These are phyloP conservation scores for Scolopax bukidnonensis DNA, from an alignment of 2,797 vertebrate species.

Conservation along the genomic window DNA sequence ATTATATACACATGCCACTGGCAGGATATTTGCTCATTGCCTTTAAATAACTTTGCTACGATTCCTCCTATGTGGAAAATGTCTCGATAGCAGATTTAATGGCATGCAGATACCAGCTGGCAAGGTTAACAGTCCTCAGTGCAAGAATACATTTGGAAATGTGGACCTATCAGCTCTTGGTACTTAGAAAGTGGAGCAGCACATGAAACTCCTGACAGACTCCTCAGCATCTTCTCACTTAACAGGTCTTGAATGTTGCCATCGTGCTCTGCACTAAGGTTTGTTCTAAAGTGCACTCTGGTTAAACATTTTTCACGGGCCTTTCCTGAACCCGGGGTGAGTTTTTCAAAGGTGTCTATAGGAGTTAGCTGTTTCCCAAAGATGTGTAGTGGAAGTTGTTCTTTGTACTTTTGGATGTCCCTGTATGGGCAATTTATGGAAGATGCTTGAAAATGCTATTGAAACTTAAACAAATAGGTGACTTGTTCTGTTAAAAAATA, in stretches of 20 bases:
- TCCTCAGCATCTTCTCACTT: background rate
- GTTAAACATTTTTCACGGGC: background rate
- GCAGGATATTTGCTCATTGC: background rate
- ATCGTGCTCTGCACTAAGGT: background rate
- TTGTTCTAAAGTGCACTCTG: background rate
- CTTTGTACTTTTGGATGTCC: background rate
- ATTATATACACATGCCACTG: background rate
- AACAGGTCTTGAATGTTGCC: background rate
- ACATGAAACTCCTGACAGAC: background rate
- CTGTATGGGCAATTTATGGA: background rate
- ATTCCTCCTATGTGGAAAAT: background rate
- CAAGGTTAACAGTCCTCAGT: background rate
- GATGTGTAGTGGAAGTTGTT: background rate
- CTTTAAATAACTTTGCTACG: background rate
- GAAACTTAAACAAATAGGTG: background rate
- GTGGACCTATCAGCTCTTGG: background rate
- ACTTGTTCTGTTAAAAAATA: slow-evolving; percentile 23
- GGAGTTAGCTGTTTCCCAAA: background rate
- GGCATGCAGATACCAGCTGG: background rate
- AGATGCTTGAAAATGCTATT: slow-evolving; percentile 6
- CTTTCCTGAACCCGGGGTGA: background rate
- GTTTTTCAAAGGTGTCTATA: background rate
- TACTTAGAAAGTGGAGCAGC: background rate
- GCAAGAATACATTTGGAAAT: background rate
- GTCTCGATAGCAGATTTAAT: background rate